phyloP scores from a whole-genome alignment of 2,888 invertebrate species.

The Lathronympha strigana region DNA sequence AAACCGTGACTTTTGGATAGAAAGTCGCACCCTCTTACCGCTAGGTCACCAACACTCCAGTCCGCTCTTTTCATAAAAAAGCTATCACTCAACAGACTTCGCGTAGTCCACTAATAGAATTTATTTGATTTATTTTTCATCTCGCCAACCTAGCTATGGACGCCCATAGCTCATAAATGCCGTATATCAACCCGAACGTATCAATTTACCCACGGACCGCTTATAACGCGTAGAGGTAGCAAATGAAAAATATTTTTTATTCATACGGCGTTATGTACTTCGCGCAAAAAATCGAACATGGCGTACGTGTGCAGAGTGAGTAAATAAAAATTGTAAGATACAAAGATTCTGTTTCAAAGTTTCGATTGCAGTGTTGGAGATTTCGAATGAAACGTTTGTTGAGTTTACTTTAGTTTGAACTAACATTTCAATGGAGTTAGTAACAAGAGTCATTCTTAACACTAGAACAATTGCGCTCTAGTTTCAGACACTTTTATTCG shows the following conservation, averaged over 20 bases:
- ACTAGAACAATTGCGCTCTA: no score
- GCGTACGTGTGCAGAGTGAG: slow-evolving; percentile 36
- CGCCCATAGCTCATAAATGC: slow-evolving; percentile 31
- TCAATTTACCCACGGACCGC: slow-evolving; percentile 57
- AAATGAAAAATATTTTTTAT: slow-evolving; percentile 58
- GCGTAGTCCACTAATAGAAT: slow-evolving; percentile 2
- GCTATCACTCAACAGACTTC: neutral
- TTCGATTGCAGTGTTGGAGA: slow-evolving; percentile 28
- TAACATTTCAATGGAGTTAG: no score
- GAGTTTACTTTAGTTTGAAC: neutral
- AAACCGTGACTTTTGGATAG: no score
- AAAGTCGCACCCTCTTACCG: no score
- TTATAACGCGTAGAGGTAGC: slow-evolving; percentile 55
- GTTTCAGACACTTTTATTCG: no score
- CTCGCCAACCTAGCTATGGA: slow-evolving; percentile 1
- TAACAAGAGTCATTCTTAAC: no score
- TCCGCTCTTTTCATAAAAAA: no score
- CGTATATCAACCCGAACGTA: slow-evolving; percentile 43
- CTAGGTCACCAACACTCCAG: no score
- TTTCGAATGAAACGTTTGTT: slow-evolving; percentile 10
- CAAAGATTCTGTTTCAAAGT: slow-evolving; percentile 26
- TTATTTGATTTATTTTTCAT: slow-evolving; percentile 31
- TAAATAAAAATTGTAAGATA: slow-evolving; percentile 29
- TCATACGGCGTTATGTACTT: slow-evolving; percentile 60
- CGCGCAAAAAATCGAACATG: slow-evolving; percentile 37